Evolutionary conservation across 92 coral and sea anemone genomes (phyloP), one percentile per base, ranked within the genome.

Genomic region (Anthopleura xanthogrammica): DNA sequence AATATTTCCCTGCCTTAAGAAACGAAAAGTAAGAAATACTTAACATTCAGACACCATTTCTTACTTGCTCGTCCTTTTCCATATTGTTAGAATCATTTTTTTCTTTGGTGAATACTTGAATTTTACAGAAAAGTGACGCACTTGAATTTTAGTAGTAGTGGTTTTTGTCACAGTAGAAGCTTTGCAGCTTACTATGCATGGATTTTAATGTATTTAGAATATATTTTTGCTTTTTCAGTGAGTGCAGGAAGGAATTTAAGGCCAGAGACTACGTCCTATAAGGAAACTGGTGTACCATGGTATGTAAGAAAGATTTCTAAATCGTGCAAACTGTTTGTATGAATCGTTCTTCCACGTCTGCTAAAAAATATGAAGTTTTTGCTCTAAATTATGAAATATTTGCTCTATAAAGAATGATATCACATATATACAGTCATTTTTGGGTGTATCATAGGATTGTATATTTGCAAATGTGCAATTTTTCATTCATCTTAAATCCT

Each of bases 231-330:
- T 41, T 17, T 54, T 71, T 3, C 40, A 73, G 83, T 85, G 88
- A 85, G 88, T 85, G 83, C 88, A 42, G 83, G 83, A 71, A 86
- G 86, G 68, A 82, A 90, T 65, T 83, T 92, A 17, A 90, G 91
- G 42, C 92, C 95, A 60, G 98, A 95, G 76, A 89, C 95, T 72
- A 93, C 98, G n/a, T 95, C 98, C 12, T 95, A 95, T 85, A 93
- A 90, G 81, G 92, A 92, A 66, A 95, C 98, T 42, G 98, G 98
- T 23, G 94, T 95, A 84, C 95, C 98, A 77, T 95, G 98, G 98
- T 95, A 82, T 24, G 90, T 85, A 68, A 23, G 70, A 20, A 62
- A 62, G 2, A 20, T 4, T 62, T 20, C 11, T 5, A 62, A 62
- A 7, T 8, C 9, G 7, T 23, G 2, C 5, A 62, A 62, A 29